Conservation (phyloP, 2,797 vertebrate genomes). For the Falco columbarius region DNA sequence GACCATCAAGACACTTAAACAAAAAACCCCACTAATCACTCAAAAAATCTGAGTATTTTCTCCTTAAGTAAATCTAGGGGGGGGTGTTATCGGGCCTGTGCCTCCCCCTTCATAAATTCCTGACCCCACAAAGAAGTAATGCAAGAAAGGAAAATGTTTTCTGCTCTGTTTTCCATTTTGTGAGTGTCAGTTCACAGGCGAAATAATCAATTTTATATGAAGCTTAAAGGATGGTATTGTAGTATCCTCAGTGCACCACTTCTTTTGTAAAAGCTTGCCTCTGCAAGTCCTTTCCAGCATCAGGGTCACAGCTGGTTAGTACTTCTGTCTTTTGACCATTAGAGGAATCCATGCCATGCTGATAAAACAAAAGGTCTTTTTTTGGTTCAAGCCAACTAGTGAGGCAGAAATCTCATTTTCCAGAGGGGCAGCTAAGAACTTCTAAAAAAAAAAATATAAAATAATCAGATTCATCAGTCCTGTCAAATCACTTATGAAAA, state of each 20-base stretch:
- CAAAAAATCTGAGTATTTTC: neutral
- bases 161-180: neutral
- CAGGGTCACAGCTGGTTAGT: neutral
- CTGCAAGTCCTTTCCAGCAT: neutral
- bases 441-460: neutral
- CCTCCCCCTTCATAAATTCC: neutral
- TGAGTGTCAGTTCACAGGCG: neutral
- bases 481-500: slow-evolving; percentile 1
- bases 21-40: neutral
- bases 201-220: neutral
- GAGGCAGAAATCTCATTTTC: neutral
- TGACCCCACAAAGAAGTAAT: neutral
- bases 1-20: neutral
- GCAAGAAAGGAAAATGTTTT: neutral
- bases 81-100: neutral
- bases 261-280: neutral
- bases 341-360: neutral
- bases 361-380: neutral
- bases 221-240: neutral
- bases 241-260: neutral
- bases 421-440: neutral
- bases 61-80: neutral
- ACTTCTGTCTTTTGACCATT: neutral
- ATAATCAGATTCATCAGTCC: neutral
- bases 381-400: neutral